Base-by-base conservation (phyloP, 1,140 invertebrate species). In the Gryllus bimaculatus region DNA sequence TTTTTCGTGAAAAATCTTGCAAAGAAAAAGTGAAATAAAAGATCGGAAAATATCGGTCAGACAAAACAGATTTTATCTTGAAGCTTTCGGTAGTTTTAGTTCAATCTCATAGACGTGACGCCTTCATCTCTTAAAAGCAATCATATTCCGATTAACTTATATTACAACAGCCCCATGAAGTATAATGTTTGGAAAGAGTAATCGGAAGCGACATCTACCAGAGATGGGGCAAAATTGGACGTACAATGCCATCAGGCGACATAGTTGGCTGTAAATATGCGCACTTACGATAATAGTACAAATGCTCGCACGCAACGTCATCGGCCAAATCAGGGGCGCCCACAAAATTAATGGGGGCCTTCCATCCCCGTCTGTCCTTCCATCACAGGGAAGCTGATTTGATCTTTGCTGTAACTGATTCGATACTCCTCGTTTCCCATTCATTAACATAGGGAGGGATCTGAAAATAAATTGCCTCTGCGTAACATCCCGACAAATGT, bases 321-420 rank as follows among this genome's bases (percentile, higher is more conserved):
- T 66, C 54, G 54, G 10, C 54, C 54, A 66, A 66, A 66, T 66
- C 54, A 66, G 54, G 54, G 54, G 54, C 10, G 10, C 54, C 54
- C 54, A 66, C 54, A 66, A 66, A 66, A 66, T 66, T 66, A 66
- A 66, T 66, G 54, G 54, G 54, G 54, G 54, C 54, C 54, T 66
- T 39, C 54, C 54, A 66, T 3, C 54, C 54, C 54, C 54, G 54
- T 66, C 54, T 66, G 54, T 66, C 54, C 54, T 66, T 66, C 54
- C 54, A 66, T 66, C 54, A 66, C 18, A 10, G 54, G 10, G 54
- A 7, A 10, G 54, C 54, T 66, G 54, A 66, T 66, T 66, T 66
- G 54, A 66, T 66, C 54, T 66, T 66, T 66, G 54, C 54, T 66
- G 54, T 66, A 66, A 66, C 54, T 66, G 54, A 66, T 66, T 66